Percentiles rank a stretch among this genome's conserved stretches.
Conservation (phyloP, 2,888 invertebrate genomes). For the Ectropis crepuscularia region DNA sequence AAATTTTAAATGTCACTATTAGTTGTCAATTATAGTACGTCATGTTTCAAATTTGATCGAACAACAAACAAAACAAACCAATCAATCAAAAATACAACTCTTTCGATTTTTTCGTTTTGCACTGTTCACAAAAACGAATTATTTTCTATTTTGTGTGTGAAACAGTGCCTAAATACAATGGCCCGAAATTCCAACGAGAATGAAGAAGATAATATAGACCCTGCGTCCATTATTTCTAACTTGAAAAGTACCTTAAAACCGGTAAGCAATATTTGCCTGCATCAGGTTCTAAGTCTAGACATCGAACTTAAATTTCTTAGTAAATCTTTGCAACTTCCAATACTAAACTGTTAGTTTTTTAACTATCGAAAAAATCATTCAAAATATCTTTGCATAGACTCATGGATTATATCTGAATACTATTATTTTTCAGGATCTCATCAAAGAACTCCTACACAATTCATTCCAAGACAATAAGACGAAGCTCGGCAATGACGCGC, state of each 20-base stretch:
- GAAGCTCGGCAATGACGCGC: conserved; percentile 81
- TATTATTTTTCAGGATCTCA: conserved; percentile 69
- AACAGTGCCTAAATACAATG: conserved; percentile 43
- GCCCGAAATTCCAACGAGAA: conserved; percentile 67
- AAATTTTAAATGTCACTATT: too few species aligned
- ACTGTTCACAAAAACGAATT: not conserved
- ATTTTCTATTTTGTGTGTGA: too few species aligned
- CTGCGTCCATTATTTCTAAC: conserved; percentile 64
- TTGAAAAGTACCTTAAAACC: conserved; percentile 68
- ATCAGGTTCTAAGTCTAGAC: not conserved
- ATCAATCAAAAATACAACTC: not conserved
- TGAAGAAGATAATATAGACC: conserved; percentile 67
- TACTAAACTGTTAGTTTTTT: too few species aligned
- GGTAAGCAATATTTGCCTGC: conserved; percentile 46
- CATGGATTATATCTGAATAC: not conserved
- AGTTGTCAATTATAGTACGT: too few species aligned
- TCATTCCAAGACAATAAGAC: conserved; percentile 83
- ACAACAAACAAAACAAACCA: too few species aligned
- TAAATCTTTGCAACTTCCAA: too few species aligned
- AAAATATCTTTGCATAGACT: not conserved
- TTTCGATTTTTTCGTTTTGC: not conserved
- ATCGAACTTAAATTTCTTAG: not conserved
- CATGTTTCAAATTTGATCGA: too few species aligned
- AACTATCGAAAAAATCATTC: too few species aligned
- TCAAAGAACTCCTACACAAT: conserved; percentile 81